Conservation (phyloP, 2,888 invertebrate species). For the Ormyrus pomaceus region DNA sequence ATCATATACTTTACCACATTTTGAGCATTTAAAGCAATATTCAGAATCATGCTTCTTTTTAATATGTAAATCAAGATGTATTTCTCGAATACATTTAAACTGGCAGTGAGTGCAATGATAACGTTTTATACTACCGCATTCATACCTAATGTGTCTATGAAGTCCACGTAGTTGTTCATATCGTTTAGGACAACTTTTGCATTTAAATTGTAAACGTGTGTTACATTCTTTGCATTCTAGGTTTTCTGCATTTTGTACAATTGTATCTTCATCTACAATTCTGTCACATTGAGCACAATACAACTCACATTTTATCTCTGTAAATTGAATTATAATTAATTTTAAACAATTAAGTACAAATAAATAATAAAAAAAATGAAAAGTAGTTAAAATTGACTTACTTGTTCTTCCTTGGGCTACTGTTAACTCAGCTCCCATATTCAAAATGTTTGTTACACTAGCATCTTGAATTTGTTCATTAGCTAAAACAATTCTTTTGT, state of each 20-base stretch:
- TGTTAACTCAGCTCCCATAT: slow-evolving; percentile 52
- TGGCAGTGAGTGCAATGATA: slow-evolving; percentile 56
- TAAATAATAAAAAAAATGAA: neutral
- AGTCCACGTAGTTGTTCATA: slow-evolving; percentile 55
- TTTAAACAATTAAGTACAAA: neutral
- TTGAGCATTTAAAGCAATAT: slow-evolving; percentile 55
- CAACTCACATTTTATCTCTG: slow-evolving; percentile 56
- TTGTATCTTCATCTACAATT: slow-evolving; percentile 54
- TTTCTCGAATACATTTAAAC: slow-evolving; percentile 55
- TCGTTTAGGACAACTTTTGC: slow-evolving; percentile 55
- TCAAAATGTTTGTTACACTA: slow-evolving; percentile 48
- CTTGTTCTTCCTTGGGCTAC: slow-evolving; percentile 57
- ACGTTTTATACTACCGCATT: slow-evolving; percentile 55
- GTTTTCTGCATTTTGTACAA: slow-evolving; percentile 54
- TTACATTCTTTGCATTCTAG: slow-evolving; percentile 54
- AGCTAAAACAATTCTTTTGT: slow-evolving; percentile 7
- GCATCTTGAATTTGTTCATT: slow-evolving; percentile 48
- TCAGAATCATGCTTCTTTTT: slow-evolving; percentile 56
- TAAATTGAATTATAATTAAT: slow-evolving; percentile 15
- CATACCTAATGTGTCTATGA: slow-evolving; percentile 55
- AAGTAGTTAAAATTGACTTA: slow-evolving; percentile 27
- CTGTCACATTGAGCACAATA: slow-evolving; percentile 54
- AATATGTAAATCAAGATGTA: slow-evolving; percentile 57
- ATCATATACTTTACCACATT: slow-evolving; percentile 56
- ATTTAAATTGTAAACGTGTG: slow-evolving; percentile 53